These are phyloP conservation scores for Omphaloscelis lunosa DNA, from an alignment of 2,888 invertebrate species.

Conservation along the genomic window DNA sequence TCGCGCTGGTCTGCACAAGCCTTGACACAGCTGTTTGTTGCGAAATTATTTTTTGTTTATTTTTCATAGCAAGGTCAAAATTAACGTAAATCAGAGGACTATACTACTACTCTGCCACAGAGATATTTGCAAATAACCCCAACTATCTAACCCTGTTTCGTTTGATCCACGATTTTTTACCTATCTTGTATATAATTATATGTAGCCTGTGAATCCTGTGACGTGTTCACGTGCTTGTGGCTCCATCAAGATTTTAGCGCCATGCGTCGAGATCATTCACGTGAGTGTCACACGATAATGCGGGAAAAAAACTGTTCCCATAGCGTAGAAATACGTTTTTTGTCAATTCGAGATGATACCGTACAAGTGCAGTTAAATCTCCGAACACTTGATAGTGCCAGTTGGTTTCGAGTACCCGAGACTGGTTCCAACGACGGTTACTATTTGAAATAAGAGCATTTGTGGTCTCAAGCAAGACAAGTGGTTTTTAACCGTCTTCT, in stretches of 20 bases:
- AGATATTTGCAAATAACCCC: too few species aligned
- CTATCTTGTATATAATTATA: too few species aligned
- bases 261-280: slow-evolving; percentile 20
- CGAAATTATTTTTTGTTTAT: too few species aligned
- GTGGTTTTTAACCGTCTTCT: neutral
- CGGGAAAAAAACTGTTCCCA: slow-evolving; percentile 27
- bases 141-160: too few species aligned
- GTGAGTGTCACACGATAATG: slow-evolving; percentile 18
- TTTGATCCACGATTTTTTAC: too few species aligned
- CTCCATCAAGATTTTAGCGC: neutral
- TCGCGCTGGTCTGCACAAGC: too few species aligned
- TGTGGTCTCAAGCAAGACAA: neutral
- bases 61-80: too few species aligned
- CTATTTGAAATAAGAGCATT: neutral
- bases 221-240: neutral
- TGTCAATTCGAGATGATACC: slow-evolving; percentile 32
- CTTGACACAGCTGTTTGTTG: too few species aligned
- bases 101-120: too few species aligned
- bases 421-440: neutral
- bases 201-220: neutral
- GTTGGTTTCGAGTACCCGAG: slow-evolving; percentile 33
- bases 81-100: too few species aligned
- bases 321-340: slow-evolving; percentile 19
- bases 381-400: slow-evolving; percentile 29
- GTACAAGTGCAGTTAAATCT: slow-evolving; percentile 51